phyloP scores from a whole-genome alignment of 2,113 vertebrate genomes.

The Scomber japonicus region DNA sequence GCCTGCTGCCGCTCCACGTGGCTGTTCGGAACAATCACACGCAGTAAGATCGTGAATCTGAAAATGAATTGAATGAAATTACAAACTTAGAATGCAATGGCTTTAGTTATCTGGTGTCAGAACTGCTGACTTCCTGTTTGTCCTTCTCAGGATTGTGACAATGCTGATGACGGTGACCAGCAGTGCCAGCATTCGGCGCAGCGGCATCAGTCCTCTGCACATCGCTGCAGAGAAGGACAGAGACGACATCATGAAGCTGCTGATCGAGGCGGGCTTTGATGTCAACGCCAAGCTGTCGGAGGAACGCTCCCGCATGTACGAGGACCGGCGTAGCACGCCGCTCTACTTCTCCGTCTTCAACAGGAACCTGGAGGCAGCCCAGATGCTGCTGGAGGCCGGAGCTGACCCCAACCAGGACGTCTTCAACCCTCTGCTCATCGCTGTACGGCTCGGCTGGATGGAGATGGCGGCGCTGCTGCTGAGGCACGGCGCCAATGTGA shows the following conservation, averaged over 20 bases:
- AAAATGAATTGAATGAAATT: not conserved
- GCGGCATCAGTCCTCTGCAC: constrained; percentile 93
- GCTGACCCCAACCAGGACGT: constrained; percentile 91
- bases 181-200: constrained; percentile 83
- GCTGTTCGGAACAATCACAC: constrained; percentile 87
- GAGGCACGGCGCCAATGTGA: constrained; percentile 88
- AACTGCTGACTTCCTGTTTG: not conserved
- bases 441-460: constrained; percentile 88
- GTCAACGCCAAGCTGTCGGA: constrained; percentile 86
- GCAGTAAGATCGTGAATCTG: constrained; percentile 64
- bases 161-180: constrained; percentile 91
- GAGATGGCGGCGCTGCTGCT: constrained; percentile 88
- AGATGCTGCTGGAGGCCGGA: constrained; percentile 89
- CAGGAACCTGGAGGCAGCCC: constrained; percentile 87
- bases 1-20: constrained; percentile 89
- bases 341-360: constrained; percentile 92
- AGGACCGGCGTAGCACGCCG: constrained; percentile 87
- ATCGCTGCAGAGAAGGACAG: constrained; percentile 89
- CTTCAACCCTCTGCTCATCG: constrained; percentile 90
- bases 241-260: constrained; percentile 86
- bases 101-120: too few species aligned
- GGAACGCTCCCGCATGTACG: constrained; percentile 86
- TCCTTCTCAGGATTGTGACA: constrained; percentile 85
- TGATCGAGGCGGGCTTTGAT: constrained; percentile 87
- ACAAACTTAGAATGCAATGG: not conserved